Evolutionary conservation across 2,113 vertebrate species (phyloP).

Genomic region (Scophthalmus maximus): DNA sequence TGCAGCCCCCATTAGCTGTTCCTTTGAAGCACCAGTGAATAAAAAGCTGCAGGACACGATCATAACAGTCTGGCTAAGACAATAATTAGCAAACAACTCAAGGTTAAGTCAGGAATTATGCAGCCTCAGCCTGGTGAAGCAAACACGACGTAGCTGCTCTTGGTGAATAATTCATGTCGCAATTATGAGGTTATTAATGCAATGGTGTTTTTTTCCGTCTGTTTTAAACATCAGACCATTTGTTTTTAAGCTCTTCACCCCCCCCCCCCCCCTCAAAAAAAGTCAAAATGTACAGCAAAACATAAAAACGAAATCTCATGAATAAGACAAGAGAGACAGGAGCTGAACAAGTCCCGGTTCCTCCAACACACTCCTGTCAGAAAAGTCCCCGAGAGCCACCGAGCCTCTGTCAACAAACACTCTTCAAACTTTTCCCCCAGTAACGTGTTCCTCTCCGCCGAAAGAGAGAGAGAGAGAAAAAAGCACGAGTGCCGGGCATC

Average conservation of each 20-base stretch:
- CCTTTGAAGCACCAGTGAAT: conserved; percentile 19
- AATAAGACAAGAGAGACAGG: neutral
- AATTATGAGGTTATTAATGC: conserved; percentile 31
- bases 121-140: conserved; percentile 15
- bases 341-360: neutral
- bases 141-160: conserved; percentile 15
- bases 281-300: neutral
- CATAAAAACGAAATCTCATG: no score
- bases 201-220: neutral
- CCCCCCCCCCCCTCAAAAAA: no score
- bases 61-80: neutral
- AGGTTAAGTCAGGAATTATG: conserved; percentile 15
- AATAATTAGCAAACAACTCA: conserved; percentile 33
- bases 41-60: neutral
- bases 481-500: conserved; percentile 42
- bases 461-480: no score
- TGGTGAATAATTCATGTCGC: conserved; percentile 37
- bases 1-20: conserved; percentile 2
- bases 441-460: conserved; percentile 25
- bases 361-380: neutral
- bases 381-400: conserved; percentile 18
- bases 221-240: conserved; percentile 12
- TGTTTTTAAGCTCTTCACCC: neutral
- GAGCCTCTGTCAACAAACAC: conserved; percentile 33
- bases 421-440: conserved; percentile 50